Base-by-base conservation (phyloP, 2,113 vertebrate genomes). In the Lynx canadensis region DNA sequence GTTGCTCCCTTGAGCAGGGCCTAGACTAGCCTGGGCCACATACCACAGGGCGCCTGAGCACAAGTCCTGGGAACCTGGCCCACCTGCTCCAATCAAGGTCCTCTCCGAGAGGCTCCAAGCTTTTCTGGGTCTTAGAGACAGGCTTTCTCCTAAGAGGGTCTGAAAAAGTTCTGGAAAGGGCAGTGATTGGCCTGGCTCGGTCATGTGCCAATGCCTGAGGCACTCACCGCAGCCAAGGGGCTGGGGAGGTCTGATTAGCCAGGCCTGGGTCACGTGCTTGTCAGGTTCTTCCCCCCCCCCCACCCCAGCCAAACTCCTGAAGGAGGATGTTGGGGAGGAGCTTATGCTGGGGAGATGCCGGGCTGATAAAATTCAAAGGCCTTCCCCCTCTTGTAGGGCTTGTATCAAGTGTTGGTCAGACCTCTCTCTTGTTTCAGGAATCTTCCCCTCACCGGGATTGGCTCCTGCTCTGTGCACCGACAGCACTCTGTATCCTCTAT, bases 211-310 rank as follows among this genome's bases (percentile, higher is more conserved):
- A 27, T 1, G 10, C 21, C 16, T 31, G 69, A 95, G 66, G 81
- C 95, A 79, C 60, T 83, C 60, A 29, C 57, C 4, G 21, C 16
- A 33, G 66, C 31, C 23, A 27, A 23, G 23, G 36, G 50, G 6
- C 71, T 71, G 27, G 84, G 48, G 69, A 1, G n/a, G 29, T 89
- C 74, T 82, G 80, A 82, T 45, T 81, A 69, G 74, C 84, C 41
- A 68, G 79, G 48, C 29, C 87, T 81, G n/a, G 48, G n/a, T 52
- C 69, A 23, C 5, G 1, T 1, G 63, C 45, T 23, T 3, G 48
- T 81, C 63, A 74, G 71, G 23, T 45, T 45, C 45, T 45, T 9
- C 45, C 45, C 7, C 45, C 7, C 7, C 45, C 45, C 41, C 55
- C 55, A 14, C 48, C 11, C 66, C 48, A 57, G 25, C 36, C n/a